Conservation (phyloP, 2,888 invertebrate genomes). For the Eulithis testata region DNA sequence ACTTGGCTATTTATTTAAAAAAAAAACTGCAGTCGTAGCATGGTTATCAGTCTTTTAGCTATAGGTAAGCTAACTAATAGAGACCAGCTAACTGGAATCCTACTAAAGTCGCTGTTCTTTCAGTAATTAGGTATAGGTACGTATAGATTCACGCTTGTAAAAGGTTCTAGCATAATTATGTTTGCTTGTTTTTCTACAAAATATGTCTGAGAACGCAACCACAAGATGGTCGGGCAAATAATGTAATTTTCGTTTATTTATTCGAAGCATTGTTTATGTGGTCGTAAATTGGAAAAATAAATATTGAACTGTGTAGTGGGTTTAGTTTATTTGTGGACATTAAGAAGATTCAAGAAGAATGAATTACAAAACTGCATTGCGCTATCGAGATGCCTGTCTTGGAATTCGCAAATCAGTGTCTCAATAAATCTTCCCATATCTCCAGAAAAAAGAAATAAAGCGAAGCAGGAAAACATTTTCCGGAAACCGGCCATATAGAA, state of each 20-base stretch:
- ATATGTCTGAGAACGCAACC: neutral
- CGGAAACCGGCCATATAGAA: constrained; percentile 23
- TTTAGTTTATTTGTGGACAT: constrained; percentile 2
- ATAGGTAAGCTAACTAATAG: too few relatives aligned
- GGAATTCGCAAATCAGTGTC: constrained; percentile 22
- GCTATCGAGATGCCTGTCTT: constrained; percentile 8
- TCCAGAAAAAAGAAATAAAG: constrained; percentile 14
- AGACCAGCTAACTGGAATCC: too few relatives aligned
- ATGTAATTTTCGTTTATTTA: neutral
- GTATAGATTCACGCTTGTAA: too few relatives aligned
- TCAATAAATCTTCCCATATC: constrained; percentile 14
- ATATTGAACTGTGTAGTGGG: neutral
- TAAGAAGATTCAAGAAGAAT: neutral
- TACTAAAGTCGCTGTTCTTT: too few relatives aligned
- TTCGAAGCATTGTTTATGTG: neutral
- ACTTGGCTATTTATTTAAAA: too few relatives aligned
- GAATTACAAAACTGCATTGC: neutral
- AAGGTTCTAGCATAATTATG: too few relatives aligned
- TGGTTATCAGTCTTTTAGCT: too few relatives aligned
- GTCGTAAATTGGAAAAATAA: constrained; percentile 1
- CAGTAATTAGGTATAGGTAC: too few relatives aligned
- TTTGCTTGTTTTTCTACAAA: neutral
- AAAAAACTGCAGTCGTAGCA: too few relatives aligned
- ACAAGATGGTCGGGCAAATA: neutral
- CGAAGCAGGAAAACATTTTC: constrained; percentile 21